These are phyloP conservation scores for Drosophila fulvimacula DNA, from an alignment of 2,888 invertebrate genomes.

Conservation along the genomic window DNA sequence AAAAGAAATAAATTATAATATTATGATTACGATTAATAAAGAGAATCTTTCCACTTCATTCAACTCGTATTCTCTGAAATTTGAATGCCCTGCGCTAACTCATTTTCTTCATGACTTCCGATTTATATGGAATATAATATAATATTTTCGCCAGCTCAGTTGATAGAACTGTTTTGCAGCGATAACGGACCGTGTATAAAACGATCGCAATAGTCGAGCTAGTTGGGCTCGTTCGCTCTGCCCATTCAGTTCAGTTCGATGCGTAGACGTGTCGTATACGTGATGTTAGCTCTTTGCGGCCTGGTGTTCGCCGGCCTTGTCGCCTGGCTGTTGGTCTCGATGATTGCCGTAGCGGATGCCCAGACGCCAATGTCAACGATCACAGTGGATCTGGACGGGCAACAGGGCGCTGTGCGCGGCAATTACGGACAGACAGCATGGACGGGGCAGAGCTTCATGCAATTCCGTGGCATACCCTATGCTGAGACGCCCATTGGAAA, in stretches of 20 bases:
- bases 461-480: slow-evolving; percentile 83
- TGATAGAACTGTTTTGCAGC: slow-evolving; percentile 13
- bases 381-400: slow-evolving; percentile 58
- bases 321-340: slow-evolving; percentile 47
- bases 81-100: not conserved
- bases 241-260: slow-evolving; percentile 43
- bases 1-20: not conserved
- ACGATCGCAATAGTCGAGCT: slow-evolving; percentile 17
- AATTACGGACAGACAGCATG: slow-evolving; percentile 74
- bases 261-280: slow-evolving; percentile 62
- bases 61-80: not conserved
- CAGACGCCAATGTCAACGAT: slow-evolving; percentile 29
- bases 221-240: slow-evolving; percentile 2
- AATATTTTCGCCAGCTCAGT: slow-evolving; percentile 1
- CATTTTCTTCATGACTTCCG: slow-evolving; percentile 14
- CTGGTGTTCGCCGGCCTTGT: slow-evolving; percentile 40
- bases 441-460: slow-evolving; percentile 79
- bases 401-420: slow-evolving; percentile 78
- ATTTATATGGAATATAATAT: slow-evolving; percentile 6
- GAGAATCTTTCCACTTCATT: not conserved
- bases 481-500: slow-evolving; percentile 80
- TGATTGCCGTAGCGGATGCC: slow-evolving; percentile 21
- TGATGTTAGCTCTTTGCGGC: slow-evolving; percentile 60
- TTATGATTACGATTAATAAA: not conserved
- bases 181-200: slow-evolving; percentile 40